phyloP scores from a whole-genome alignment of 2,888 invertebrate species.

The Acanthococcus lagerstroemiae region DNA sequence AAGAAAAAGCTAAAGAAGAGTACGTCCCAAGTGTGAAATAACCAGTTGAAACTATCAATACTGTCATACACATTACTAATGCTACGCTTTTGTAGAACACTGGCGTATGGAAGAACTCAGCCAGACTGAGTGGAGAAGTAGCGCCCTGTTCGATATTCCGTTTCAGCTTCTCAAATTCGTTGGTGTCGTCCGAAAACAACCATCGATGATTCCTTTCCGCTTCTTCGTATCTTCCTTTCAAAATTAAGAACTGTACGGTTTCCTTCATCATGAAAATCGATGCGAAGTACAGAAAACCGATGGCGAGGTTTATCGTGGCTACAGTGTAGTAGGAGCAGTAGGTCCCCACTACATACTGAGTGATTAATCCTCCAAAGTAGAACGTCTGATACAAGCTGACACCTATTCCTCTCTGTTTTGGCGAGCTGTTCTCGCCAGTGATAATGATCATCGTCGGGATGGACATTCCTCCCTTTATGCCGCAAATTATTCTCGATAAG shows the following conservation, averaged over 20 bases:
- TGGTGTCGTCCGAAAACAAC: not conserved
- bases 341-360: not conserved
- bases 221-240: conserved; percentile 6
- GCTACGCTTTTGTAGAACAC: not conserved
- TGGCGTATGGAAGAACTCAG: not conserved
- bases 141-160: not conserved
- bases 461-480: conserved; percentile 35
- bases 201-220: conserved; percentile 1
- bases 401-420: conserved; percentile 32
- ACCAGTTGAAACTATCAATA: not conserved
- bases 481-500: conserved; percentile 34
- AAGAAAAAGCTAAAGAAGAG: not conserved
- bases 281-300: not conserved
- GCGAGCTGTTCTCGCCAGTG: conserved; percentile 35
- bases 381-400: not conserved
- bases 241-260: conserved; percentile 1
- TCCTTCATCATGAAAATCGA: not conserved
- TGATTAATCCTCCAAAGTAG: not conserved
- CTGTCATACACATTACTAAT: not conserved
- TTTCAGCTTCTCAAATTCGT: not conserved
- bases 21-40: not conserved
- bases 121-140: not conserved
- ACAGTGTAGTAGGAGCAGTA: not conserved
- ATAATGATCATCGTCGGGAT: conserved; percentile 35
- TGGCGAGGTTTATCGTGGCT: not conserved